Base-by-base conservation (phyloP, 2,888 invertebrate species). In the Clivina fossor region DNA sequence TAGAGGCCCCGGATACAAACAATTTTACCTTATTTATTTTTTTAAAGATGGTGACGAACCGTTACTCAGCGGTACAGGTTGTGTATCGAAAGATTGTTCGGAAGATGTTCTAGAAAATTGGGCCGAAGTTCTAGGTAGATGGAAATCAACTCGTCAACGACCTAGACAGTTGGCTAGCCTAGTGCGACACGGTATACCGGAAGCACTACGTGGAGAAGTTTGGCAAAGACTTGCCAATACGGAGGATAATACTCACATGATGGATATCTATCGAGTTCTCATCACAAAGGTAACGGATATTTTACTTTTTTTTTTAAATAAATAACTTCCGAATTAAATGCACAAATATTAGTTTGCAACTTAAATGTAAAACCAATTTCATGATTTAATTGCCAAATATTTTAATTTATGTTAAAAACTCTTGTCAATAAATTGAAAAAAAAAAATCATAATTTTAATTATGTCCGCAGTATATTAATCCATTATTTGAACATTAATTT, bases 201-300 rank as follows among this genome's bases (percentile, higher is more conserved):
- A 99, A 72, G 94, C 97, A 0, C 77, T 99, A 24, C 82, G 99
- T 32, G 96, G 96, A 0, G 95, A 96, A 75, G 94, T 99, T 41
- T 99, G 99, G 99, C 94, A 96, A 71, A 81, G 97, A 56, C 77
- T 99, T 61, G 90, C 95, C 11, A 90, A 90, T 32, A 88, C 92
- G 51, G 89, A 91, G 65, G 88, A 88, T 69, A 86, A 88, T 66
- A 81, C 83, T 57, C 84, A 86, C 62, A 86, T 96, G 73, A 88
- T 93, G 82, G 95, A 98, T 68, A 89, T 87, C 9, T 99, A 98
- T 72, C 81, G 93, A 66, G 84, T 90, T 40, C 83, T 98, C 38
- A 91, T 98, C 58, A 92, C 93, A 61, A 94, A 95, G 81, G 93
- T 93, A 69, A 60, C 59, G 15, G 40, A n/a, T 40, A 18, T 19